phyloP scores from a whole-genome alignment of 2,113 vertebrate genomes.

The Hemichromis elongatus region DNA sequence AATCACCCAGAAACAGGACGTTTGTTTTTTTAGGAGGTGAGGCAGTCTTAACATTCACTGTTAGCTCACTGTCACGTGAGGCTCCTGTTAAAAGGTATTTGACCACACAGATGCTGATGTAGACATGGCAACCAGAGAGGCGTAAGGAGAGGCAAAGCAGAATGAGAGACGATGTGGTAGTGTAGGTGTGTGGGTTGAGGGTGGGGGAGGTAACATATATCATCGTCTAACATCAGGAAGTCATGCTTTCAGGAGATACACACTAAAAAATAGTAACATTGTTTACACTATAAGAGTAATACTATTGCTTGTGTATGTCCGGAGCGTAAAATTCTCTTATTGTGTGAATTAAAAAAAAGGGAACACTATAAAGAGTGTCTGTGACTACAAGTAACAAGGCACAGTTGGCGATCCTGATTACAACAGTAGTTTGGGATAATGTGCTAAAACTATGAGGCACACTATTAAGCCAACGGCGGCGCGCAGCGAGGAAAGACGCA shows the following conservation, averaged over 20 bases:
- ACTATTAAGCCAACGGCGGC: slow-evolving; percentile 23
- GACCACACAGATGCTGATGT: background rate
- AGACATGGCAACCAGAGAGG: background rate
- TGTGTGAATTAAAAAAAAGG: background rate
- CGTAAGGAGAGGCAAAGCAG: background rate
- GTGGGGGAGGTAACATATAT: background rate
- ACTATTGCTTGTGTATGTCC: slow-evolving; percentile 50
- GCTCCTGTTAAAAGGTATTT: background rate
- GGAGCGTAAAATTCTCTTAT: slow-evolving; percentile 47
- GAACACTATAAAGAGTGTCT: slow-evolving; percentile 29
- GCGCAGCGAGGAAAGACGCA: background rate
- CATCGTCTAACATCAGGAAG: slow-evolving; percentile 7
- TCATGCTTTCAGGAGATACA: slow-evolving; percentile 32
- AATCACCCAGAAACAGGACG: background rate
- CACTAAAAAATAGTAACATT: slow-evolving; percentile 13
- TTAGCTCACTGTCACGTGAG: background rate
- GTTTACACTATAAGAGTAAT: slow-evolving; percentile 45
- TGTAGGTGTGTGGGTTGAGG: background rate
- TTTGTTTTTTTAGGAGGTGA: background rate
- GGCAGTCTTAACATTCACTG: background rate
- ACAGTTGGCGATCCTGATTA: slow-evolving; percentile 67
- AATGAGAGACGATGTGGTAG: background rate
- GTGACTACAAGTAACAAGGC: slow-evolving; percentile 60
- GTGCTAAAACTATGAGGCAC: slow-evolving; percentile 17
- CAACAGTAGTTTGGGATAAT: slow-evolving; percentile 42